A percentile compares a stretch with the other conserved stretches of the same genome.
Evolutionary conservation across 2,113 vertebrate genomes (phyloP).

Genomic region (Hipposideros armiger): DNA sequence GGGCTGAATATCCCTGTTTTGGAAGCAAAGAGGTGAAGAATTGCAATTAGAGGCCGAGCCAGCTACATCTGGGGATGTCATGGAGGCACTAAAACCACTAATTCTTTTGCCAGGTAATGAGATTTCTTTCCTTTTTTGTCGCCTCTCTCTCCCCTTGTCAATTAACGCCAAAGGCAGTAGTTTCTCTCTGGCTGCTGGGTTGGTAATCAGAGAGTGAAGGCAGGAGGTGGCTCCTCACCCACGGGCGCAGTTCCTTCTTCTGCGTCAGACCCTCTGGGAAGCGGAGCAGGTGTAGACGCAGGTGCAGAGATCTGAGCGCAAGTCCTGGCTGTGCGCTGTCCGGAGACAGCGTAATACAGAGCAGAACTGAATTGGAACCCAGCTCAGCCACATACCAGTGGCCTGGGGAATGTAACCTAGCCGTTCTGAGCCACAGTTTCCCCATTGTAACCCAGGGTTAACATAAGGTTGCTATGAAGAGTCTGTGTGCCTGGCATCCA

Average conservation of each 20-base stretch:
- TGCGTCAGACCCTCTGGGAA: accelerated
- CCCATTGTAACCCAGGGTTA: background rate
- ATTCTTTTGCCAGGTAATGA: slow-evolving; percentile 79
- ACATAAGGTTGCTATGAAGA: background rate
- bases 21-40: slow-evolving; percentile 67
- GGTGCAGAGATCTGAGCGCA: background rate
- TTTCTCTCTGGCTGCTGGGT: background rate
- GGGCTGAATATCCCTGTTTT: slow-evolving; percentile 71
- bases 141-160: slow-evolving; percentile 72
- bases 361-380: background rate
- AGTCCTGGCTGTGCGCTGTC: background rate
- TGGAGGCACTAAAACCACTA: slow-evolving; percentile 67
- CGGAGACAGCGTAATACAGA: accelerated
- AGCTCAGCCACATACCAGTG: background rate
- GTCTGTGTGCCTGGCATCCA: background rate
- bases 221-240: background rate
- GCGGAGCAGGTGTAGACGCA: background rate
- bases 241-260: background rate
- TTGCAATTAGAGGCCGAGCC: slow-evolving; percentile 74
- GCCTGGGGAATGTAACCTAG: too few relatives aligned
- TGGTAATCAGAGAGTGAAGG: background rate
- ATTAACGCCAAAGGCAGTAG: slow-evolving; percentile 66
- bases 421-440: background rate
- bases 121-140: background rate
- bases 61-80: slow-evolving; percentile 60